Conservation (phyloP, 1,140 invertebrate species). For the Pseudachorutes palmiensis region DNA sequence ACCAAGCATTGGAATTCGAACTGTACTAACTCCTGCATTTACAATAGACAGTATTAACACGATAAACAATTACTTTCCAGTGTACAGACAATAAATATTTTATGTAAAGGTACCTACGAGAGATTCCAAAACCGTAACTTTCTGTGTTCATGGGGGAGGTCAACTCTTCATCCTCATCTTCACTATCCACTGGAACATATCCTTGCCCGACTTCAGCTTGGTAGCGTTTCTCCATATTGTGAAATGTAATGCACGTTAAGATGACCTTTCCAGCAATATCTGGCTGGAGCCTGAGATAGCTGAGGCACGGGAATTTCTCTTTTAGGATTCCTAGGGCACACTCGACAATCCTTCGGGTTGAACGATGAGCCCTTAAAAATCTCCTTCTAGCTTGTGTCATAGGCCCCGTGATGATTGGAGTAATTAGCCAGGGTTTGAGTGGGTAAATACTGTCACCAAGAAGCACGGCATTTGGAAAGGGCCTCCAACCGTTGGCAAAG, state of each 20-base stretch:
- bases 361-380: constrained; percentile 23
- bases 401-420: constrained; percentile 17
- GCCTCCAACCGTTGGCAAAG: constrained; percentile 27
- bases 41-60: not conserved
- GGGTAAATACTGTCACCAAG: constrained; percentile 30
- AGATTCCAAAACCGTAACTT: not conserved
- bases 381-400: not conserved
- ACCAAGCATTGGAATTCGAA: not conserved
- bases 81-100: not conserved
- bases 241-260: not conserved
- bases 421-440: constrained; percentile 30
- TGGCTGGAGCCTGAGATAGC: constrained; percentile 23
- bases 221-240: constrained; percentile 8
- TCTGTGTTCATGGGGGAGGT: not conserved
- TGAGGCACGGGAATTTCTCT: constrained; percentile 37
- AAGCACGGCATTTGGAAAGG: constrained; percentile 22
- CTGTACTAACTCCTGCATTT: not conserved
- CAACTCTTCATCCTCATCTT: not conserved
- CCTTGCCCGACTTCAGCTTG: not conserved
- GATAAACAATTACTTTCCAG: not conserved
- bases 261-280: not conserved
- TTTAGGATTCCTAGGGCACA: constrained; percentile 32
- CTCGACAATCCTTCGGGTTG: constrained; percentile 34
- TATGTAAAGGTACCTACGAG: not conserved
- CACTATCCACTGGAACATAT: not conserved